These are phyloP conservation scores for Trissolcus basalis DNA, from an alignment of 1,140 invertebrate genomes.

Conservation along the genomic window DNA sequence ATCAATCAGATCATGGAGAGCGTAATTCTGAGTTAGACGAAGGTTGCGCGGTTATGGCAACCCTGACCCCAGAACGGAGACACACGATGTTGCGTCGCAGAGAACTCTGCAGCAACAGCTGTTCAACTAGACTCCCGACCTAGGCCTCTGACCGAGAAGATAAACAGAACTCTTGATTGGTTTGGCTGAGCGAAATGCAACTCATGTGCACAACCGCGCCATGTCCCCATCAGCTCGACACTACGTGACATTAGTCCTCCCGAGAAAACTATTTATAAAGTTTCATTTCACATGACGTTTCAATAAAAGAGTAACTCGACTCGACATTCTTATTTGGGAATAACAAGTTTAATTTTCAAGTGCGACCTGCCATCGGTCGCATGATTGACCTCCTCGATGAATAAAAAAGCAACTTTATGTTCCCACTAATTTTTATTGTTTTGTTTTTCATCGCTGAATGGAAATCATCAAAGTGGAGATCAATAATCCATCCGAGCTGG, in stretches of 20 bases:
- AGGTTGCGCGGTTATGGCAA: constrained; percentile 53
- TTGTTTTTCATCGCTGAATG: too few relatives aligned
- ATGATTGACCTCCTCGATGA: too few relatives aligned
- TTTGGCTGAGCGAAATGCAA: constrained; percentile 55
- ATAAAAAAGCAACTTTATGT: too few relatives aligned
- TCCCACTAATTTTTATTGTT: too few relatives aligned
- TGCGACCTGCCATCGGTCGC: too few relatives aligned
- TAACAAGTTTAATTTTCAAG: too few relatives aligned
- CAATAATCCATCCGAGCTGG: too few relatives aligned
- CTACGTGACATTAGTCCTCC: constrained; percentile 43
- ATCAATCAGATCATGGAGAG: constrained; percentile 35
- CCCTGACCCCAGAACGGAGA: constrained; percentile 55
- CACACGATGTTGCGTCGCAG: constrained; percentile 53
- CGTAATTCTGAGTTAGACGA: constrained; percentile 39
- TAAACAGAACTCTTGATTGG: constrained; percentile 58
- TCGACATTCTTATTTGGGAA: constrained; percentile 2
- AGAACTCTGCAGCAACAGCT: constrained; percentile 55
- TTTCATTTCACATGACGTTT: constrained; percentile 31
- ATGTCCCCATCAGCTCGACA: constrained; percentile 28
- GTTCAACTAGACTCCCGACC: constrained; percentile 57
- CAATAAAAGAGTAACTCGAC: constrained; percentile 19
- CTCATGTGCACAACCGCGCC: constrained; percentile 42
- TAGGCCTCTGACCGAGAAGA: constrained; percentile 61
- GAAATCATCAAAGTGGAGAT: too few relatives aligned
- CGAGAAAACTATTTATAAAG: constrained; percentile 50